phyloP scores from a whole-genome alignment of 2,113 vertebrate genomes.

The Eidolon helvum region DNA sequence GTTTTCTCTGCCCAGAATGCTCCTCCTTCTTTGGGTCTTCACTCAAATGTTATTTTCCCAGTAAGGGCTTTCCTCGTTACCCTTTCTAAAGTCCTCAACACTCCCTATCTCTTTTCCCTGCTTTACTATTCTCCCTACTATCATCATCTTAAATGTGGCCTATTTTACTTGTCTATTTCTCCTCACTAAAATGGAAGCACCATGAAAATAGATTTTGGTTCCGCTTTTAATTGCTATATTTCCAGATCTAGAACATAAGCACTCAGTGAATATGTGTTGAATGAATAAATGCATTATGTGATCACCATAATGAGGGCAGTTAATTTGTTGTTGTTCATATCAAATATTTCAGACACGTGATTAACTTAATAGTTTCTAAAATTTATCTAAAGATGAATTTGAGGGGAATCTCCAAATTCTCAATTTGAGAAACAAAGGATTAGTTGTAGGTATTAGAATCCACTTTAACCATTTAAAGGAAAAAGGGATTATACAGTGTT shows the following conservation, averaged over 20 bases:
- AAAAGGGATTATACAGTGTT: not conserved
- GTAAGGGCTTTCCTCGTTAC: not conserved
- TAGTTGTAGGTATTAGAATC: not conserved
- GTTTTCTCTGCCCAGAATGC: not conserved
- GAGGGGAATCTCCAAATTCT: not conserved
- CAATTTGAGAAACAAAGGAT: constrained; percentile 17
- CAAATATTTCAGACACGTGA: not conserved
- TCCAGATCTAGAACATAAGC: not conserved
- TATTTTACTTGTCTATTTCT: not conserved
- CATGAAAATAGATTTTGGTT: not conserved
- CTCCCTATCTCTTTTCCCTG: not conserved
- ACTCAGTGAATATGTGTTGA: not conserved
- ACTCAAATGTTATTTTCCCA: not conserved
- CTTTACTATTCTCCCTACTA: not conserved
- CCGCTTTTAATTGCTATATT: not conserved
- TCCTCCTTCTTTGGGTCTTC: not conserved
- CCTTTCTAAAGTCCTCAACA: not conserved
- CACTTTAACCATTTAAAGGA: not conserved
- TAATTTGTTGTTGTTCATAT: not conserved
- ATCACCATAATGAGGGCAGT: not conserved
- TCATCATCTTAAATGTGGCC: not conserved
- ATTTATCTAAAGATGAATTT: constrained; percentile 2
- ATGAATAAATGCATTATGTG: not conserved
- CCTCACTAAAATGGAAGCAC: not conserved
- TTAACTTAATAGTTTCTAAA: constrained; percentile 26